phyloP scores from a whole-genome alignment of 1,140 invertebrate species.

The Drosophila nasuta region DNA sequence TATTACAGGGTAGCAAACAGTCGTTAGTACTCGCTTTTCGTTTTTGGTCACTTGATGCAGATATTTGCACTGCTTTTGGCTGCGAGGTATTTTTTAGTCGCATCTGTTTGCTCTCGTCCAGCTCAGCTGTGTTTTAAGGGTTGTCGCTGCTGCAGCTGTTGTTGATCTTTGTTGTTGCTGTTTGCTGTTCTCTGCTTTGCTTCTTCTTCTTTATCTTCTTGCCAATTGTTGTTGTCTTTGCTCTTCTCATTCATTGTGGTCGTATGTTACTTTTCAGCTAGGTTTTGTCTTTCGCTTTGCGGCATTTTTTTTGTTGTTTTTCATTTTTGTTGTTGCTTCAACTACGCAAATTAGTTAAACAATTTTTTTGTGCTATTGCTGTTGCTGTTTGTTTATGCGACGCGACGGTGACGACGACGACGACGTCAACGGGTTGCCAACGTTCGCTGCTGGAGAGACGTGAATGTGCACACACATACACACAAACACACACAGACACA shows the following conservation, averaged over 20 bases:
- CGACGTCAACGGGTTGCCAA: neutral
- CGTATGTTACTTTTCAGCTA: slow-evolving; percentile 5
- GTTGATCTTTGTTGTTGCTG: neutral
- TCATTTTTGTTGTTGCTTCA: neutral
- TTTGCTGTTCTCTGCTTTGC: neutral
- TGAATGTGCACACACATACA: slow-evolving; percentile 5
- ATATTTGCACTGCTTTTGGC: too few species aligned
- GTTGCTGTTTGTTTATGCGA: slow-evolving; percentile 35
- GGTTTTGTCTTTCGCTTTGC: neutral
- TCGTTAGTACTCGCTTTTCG: too few species aligned
- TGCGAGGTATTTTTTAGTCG: too few species aligned
- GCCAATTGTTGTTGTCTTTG: slow-evolving; percentile 3
- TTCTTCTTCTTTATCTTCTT: too few species aligned
- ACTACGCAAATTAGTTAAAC: slow-evolving; percentile 46
- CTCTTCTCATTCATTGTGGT: slow-evolving; percentile 10
- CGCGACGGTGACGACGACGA: neutral
- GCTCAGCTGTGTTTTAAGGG: too few species aligned
- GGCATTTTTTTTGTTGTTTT: slow-evolving; percentile 20
- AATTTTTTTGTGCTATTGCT: slow-evolving; percentile 1
- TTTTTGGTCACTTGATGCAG: too few species aligned
- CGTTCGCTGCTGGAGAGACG: neutral
- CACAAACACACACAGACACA: slow-evolving; percentile 16
- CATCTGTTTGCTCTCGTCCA: too few species aligned
- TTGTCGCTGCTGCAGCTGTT: neutral
- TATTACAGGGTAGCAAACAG: too few species aligned